Base-by-base conservation (phyloP, 1,140 invertebrate genomes). In the Hetaerina americana region DNA sequence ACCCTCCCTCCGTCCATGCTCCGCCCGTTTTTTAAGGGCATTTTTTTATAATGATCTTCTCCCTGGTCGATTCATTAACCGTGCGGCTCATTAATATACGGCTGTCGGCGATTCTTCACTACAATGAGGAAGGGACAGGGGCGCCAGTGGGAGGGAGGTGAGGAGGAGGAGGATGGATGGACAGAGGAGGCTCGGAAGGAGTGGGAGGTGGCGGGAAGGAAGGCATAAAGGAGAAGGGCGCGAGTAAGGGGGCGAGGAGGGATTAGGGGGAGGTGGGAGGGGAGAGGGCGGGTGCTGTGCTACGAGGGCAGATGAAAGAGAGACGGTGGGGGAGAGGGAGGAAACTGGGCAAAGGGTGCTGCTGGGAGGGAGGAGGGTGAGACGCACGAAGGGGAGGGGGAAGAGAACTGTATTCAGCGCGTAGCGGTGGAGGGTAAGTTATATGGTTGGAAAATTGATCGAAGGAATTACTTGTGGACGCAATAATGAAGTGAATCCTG, bases 31-130 rank as follows among this genome's bases (percentile, higher is more conserved):
- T n/a, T 57, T 57, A 57, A 57, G 40, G 40, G 40, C 40, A 57
- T 57, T 57, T 57, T 57, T 57, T 57, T 57, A 57, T 57, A 57
- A 57, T 57, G 40, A 57, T 57, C 40, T 57, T 57, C 40, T 57
- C 40, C 40, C 31, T 40, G 31, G 31, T 18, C 40, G 40, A 57
- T 57, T 57, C 40, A 57, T 57, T 57, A 57, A 57, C 2, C 40
- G 40, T 57, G 40, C 40, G 40, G 40, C 40, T 57, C 40, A 57
- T 57, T 57, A 57, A 57, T 57, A 57, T 57, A 57, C 40, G 40
- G 40, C 40, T 57, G 40, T 57, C 40, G 40, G 40, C 40, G 40
- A 57, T 57, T 57, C 40, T 57, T 57, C 40, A 57, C 40, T 57
- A 57, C 40, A 57, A 57, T 57, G 40, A 10, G 31, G 31, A 40